Conservation (phyloP, 2,113 vertebrate genomes). For the Neoarius graeffei region DNA sequence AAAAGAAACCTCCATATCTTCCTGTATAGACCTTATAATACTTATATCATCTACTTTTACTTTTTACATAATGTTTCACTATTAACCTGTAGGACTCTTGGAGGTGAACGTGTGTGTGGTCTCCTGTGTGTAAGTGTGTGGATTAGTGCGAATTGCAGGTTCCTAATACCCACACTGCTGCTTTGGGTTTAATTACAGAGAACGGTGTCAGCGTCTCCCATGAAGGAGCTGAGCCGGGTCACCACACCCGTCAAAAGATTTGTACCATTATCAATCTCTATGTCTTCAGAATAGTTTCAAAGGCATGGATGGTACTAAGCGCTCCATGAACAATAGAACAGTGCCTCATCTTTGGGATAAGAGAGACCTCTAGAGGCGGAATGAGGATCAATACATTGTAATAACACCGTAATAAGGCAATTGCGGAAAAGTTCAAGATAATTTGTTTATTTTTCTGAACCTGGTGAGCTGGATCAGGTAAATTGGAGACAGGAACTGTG, state of each 20-base stretch:
- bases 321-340: not conserved
- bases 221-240: not conserved
- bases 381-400: not conserved
- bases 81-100: not conserved
- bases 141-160: slow-evolving; percentile 51
- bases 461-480: not conserved
- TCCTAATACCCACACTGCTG: slow-evolving; percentile 46
- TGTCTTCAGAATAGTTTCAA: not conserved
- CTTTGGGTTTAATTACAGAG: slow-evolving; percentile 53
- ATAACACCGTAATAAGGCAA: not conserved
- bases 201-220: slow-evolving; percentile 17
- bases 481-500: not conserved
- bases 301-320: not conserved
- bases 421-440: too few species aligned
- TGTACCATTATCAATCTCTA: not conserved
- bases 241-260: slow-evolving; percentile 7
- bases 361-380: slow-evolving; percentile 21
- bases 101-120: slow-evolving; percentile 39
- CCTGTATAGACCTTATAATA: not conserved
- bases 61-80: not conserved
- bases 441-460: not conserved
- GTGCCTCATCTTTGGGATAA: not conserved
- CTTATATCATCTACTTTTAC: not conserved
- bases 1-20: not conserved
- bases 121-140: slow-evolving; percentile 30